Evolutionary conservation across 2,113 vertebrate species (phyloP), one percentile per base, ranked within the genome.

Genomic region (Tautogolabrus adspersus): DNA sequence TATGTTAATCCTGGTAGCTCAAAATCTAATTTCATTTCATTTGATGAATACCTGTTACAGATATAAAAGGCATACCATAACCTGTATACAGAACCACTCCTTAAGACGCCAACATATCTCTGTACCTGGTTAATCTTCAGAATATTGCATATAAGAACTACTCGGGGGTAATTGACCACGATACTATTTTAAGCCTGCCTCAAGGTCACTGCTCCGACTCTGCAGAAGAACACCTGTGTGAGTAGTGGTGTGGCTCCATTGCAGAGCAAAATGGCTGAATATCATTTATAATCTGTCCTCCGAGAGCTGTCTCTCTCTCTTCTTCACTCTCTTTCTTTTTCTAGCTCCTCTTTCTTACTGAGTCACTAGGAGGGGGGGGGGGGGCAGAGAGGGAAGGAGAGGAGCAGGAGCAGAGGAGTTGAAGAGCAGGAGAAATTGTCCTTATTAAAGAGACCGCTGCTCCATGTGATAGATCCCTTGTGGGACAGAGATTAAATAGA

Each of bases 401-500:
- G 22, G 55, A 59, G 66, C 51, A 73, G 75, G 75, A 69, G 72
- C 59, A 85, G 34, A 81, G 78, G 47, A 84, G 74, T 65, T 85
- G 75, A 74, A 81, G 77, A 77, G 73, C 86, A 72, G 83, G 83
- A 89, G 58, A 86, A 91, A 88, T 68, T 91, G 91, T 90, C 91
- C 92, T 92, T 92, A 89, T 89, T 93, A 89, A 87, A 84, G 86
- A 88, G 79, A 88, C 19, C 63, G 71, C 66, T 77, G 84, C 80
- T 79, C 79, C 77, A 68, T 89, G 83, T 85, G 87, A 88, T 89
- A 87, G 87, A 91, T 89, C 86, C 90, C 90, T 89, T 84, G 88
- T 90, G 92, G 79, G 89, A 89, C 64, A 71, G 83, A 91, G 89
- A 93, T 91, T 92, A 93, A 90, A 92, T 91, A 90, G 91, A 91